A percentile compares a stretch with the other conserved stretches of the same genome.
Evolutionary conservation across 2,797 vertebrate species (phyloP).

Genomic region (Hydrolagus colliei): DNA sequence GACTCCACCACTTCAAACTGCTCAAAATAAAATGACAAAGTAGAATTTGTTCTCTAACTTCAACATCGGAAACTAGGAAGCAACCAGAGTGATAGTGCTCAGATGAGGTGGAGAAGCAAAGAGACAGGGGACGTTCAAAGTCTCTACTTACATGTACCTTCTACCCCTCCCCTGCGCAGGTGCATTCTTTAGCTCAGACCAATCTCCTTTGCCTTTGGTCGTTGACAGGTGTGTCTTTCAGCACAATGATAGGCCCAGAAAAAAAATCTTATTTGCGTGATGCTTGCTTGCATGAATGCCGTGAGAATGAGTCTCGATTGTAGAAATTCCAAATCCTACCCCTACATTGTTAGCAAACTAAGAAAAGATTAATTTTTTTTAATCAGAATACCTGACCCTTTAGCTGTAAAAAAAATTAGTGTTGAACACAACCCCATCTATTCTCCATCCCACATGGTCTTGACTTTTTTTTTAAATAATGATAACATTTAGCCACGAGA

Average conservation of each 20-base stretch:
- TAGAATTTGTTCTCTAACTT: conserved; percentile 36
- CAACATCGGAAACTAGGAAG: conserved; percentile 42
- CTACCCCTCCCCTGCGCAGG: conserved; percentile 65
- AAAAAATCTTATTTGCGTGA: conserved; percentile 40
- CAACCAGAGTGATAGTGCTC: conserved; percentile 48
- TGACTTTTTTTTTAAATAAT: too few relatives aligned
- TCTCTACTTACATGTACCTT: conserved; percentile 76
- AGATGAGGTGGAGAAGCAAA: conserved; percentile 74
- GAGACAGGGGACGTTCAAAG: conserved; percentile 76
- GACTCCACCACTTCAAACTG: background rate
- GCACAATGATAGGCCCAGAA: conserved; percentile 52
- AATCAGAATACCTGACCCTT: background rate
- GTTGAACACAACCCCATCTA: too few relatives aligned
- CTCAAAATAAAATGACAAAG: conserved; percentile 33
- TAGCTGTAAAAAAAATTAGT: too few relatives aligned
- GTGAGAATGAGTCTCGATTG: conserved; percentile 41
- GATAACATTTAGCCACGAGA: too few relatives aligned
- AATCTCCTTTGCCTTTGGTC: conserved; percentile 52
- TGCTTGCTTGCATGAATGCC: conserved; percentile 35
- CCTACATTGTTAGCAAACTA: conserved; percentile 30
- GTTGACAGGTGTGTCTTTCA: conserved; percentile 66
- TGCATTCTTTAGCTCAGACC: conserved; percentile 56
- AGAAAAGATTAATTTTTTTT: background rate
- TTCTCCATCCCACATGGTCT: too few relatives aligned
- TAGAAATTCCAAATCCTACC: conserved; percentile 33